Evolutionary conservation across 1,140 invertebrate species (phyloP), one percentile per base, ranked within the genome.

Genomic region (Drosophila orena): DNA sequence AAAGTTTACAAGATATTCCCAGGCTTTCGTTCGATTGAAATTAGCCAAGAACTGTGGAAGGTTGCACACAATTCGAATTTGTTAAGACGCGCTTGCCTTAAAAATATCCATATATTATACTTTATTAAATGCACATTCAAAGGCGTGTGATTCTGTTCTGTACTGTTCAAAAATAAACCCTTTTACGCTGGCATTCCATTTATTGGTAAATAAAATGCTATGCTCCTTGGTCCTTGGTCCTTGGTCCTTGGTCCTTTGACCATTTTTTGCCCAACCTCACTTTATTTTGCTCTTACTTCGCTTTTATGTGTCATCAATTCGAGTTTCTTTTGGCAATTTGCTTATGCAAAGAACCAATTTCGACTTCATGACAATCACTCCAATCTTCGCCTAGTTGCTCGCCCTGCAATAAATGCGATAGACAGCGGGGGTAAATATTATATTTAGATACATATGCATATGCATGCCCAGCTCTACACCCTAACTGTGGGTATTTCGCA

Each of bases 341-440:
- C 53, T 61, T 70, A 80, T 75, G 77, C 77, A 68, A 68, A 68
- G 64, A 60, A 64, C 46, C 71, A 56, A 55, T 50, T 74, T 75
- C 17, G 46, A 62, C 71, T 74, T 75, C 72, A 74, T 75, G 72
- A 35, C 72, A 74, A 75, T 75, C 72, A 68, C 62, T 65, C 57
- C 58, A 74, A 75, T 75, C 72, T 74, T 53, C 46, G 61, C 62
- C 65, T 68, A 54, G 65, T 52, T 46, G 65, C 38, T 74, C 22
- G 56, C 49, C 49, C 15, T 43, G 71, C 71, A 73, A 74, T 74
- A 75, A 75, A 75, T 55, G 35, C 24, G 38, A 49, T 47, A 69
- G 35, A 35, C 24, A 71, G 57, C 24, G 42, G 35, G 49, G 49
- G 38, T 69, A 54, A 68, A 66, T 66, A 66, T 66, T 57, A 66